Evolutionary conservation across 2,888 invertebrate genomes (phyloP).

Genomic region (Zygogramma bicolorata): DNA sequence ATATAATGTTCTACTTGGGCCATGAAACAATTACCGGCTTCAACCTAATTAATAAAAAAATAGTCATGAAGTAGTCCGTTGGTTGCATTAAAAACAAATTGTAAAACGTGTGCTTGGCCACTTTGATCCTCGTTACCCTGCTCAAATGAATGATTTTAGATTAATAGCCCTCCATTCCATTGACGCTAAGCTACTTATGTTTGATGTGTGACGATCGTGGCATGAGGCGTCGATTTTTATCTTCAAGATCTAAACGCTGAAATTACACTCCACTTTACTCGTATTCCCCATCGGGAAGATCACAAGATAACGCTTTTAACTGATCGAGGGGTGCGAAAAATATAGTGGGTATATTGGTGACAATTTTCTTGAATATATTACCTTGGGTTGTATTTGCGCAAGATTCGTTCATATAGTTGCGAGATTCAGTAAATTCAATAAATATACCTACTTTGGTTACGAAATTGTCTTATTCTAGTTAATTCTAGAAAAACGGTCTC

Average conservation of each 20-base stretch:
- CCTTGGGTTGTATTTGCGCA: no score
- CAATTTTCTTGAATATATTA: not conserved
- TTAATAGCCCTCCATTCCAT: constrained; percentile 8
- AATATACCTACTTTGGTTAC: no score
- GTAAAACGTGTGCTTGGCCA: no score
- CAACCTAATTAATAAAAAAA: no score
- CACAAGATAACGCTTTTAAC: not conserved
- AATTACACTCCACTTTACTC: constrained; percentile 36
- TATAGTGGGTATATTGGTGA: not conserved
- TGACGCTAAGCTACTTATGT: constrained; percentile 35
- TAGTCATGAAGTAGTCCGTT: no score
- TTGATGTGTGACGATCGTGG: constrained; percentile 30
- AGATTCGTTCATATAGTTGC: no score
- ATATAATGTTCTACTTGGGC: no score
- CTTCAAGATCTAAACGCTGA: constrained; percentile 41
- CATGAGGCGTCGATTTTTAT: constrained; percentile 39
- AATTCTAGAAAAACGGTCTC: no score
- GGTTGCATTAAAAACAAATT: no score
- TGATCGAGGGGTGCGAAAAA: not conserved
- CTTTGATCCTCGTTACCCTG: not conserved
- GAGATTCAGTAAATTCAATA: no score
- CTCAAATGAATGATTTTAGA: not conserved
- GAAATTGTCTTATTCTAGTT: no score
- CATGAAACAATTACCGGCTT: no score
- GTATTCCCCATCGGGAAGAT: constrained; percentile 25